Evolutionary conservation across 2,797 vertebrate species (phyloP).

Genomic region (Dromococcyx pavoninus): DNA sequence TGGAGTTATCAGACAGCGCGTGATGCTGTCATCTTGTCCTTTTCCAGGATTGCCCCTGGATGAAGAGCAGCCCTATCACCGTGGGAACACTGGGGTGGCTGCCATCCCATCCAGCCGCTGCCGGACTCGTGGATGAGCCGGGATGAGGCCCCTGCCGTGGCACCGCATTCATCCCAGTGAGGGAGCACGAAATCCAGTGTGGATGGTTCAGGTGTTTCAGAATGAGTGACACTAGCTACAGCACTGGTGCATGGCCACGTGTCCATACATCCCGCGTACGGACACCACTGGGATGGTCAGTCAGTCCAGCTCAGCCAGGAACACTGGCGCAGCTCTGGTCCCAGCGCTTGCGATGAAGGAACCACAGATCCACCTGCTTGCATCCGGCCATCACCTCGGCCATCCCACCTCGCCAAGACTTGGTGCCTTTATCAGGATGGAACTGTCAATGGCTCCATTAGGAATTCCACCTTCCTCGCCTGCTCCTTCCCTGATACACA

Average conservation of each 20-base stretch:
- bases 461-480: background rate
- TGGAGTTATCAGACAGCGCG: accelerated
- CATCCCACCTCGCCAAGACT: background rate
- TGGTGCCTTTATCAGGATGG: background rate
- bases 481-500: too few relatives aligned
- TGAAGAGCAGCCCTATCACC: background rate
- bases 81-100: too few relatives aligned
- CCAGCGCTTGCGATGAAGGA: accelerated
- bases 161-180: background rate
- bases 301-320: background rate
- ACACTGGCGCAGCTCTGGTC: accelerated
- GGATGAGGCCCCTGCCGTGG: background rate
- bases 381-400: background rate
- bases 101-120: too few relatives aligned
- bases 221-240: accelerated
- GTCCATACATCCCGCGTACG: too few relatives aligned
- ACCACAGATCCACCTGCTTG: background rate
- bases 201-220: background rate
- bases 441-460: background rate
- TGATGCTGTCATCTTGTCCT: background rate
- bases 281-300: accelerated
- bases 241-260: too few relatives aligned
- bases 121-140: background rate
- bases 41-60: background rate
- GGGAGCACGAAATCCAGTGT: background rate